Evolutionary conservation across 2,888 invertebrate species (phyloP), one percentile per base, ranked within the genome.

Genomic region (Prosopocoilus inquinatus): DNA sequence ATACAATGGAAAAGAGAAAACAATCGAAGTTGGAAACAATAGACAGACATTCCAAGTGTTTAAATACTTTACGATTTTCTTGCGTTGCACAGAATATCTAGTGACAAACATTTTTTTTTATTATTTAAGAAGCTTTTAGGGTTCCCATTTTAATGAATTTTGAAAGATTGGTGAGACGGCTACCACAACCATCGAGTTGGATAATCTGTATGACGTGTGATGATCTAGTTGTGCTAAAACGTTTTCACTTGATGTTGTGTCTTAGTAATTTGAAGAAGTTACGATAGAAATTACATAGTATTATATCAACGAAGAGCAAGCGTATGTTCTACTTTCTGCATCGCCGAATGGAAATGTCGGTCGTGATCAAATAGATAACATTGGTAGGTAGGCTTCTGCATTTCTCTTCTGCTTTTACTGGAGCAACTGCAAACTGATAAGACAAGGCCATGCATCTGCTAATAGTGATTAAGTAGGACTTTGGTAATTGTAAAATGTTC

Each of bases 381-480:
- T 28, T 28, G 20, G 20, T 28, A 28, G 20, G 20, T 28, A 28
- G 44, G 57, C 60, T 62, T 62, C 58, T 65, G 61, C 64, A 65
- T 65, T 65, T 66, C 60, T 64, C 61, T 61, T 60, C 56, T 58
- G 51, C 49, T 60, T 11, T 43, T 63, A 63, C 57, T 61, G 59
- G 20, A 28, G 20, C 20, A 28, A 28, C 20, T 28, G 20, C 20
- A 28, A 28, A 28, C 20, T 28, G 20, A 28, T 28, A 28, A 28
- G 20, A 28, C 67, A 67, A 67, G 67, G 67, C 65, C 66, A 65
- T 55, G 55, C 51, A 48, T 58, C 55, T 57, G 56, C 54, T 55
- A 59, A 58, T 59, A 35, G 50, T 20, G 43, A 33, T 51, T 57
- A 64, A 64, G 62, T 66, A 61, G 64, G 62, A 55, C 63, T 60